A percentile compares a stretch with the other conserved stretches of the same genome.
phyloP scores from a whole-genome alignment of 2,888 invertebrate species.

The Scaptomyza cyrtandrae region DNA sequence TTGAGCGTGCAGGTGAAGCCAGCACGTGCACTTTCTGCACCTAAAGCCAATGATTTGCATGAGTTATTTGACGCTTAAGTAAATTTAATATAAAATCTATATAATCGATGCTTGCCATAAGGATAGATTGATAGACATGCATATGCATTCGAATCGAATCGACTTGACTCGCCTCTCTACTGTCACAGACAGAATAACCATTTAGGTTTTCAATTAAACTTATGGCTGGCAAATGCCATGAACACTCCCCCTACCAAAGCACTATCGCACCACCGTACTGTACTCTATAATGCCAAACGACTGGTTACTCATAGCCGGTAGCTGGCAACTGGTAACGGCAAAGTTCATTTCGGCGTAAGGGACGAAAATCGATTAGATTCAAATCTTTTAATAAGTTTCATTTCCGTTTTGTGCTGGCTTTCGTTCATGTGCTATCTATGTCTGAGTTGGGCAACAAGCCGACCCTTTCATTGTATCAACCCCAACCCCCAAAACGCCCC shows the following conservation, averaged over 20 bases:
- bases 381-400: constrained; percentile 83
- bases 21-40: constrained; percentile 61
- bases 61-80: constrained; percentile 62
- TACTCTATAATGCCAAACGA: constrained; percentile 51
- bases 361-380: constrained; percentile 81
- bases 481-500: not conserved
- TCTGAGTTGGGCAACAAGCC: constrained; percentile 24
- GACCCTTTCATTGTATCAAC: constrained; percentile 12
- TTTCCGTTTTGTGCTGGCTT: constrained; percentile 77
- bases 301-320: constrained; percentile 23
- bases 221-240: constrained; percentile 65
- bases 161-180: constrained; percentile 19
- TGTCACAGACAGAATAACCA: constrained; percentile 63
- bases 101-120: constrained; percentile 5
- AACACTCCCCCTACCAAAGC: constrained; percentile 3
- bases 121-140: constrained; percentile 2
- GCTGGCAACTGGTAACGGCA: constrained; percentile 40
- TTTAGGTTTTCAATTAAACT: constrained; percentile 76
- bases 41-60: constrained; percentile 58
- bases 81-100: constrained; percentile 68
- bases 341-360: constrained; percentile 73
- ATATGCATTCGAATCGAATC: constrained; percentile 30
- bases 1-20: constrained; percentile 60
- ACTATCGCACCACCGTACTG: constrained; percentile 26
- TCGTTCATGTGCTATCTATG: constrained; percentile 64